phyloP scores from a whole-genome alignment of 2,888 invertebrate genomes.

The Erannis defoliaria region DNA sequence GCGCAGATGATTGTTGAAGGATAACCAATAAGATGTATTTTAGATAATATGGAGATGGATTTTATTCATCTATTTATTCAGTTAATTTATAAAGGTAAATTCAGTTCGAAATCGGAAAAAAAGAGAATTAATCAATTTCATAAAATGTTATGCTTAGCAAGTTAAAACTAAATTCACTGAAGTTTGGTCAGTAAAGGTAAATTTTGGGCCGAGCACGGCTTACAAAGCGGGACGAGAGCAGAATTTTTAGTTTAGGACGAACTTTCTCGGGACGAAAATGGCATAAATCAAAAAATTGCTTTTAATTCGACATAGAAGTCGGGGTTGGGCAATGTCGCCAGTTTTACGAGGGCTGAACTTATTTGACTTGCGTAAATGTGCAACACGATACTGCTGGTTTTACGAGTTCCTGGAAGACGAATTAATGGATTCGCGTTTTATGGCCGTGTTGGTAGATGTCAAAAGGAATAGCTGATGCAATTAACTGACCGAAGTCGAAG shows the following conservation, averaged over 20 bases:
- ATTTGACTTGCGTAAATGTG: conserved; percentile 16
- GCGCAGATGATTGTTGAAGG: not conserved
- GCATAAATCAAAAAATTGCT: too few relatives aligned
- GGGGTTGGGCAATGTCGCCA: conserved; percentile 4
- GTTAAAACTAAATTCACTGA: too few relatives aligned
- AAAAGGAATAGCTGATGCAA: not conserved
- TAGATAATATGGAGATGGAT: not conserved
- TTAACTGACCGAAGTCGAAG: not conserved
- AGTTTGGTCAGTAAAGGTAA: too few relatives aligned
- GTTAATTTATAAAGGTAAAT: too few relatives aligned
- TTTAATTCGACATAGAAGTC: not conserved
- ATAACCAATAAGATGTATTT: not conserved
- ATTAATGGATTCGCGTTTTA: conserved; percentile 27
- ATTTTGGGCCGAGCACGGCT: too few relatives aligned
- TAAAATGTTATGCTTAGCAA: too few relatives aligned
- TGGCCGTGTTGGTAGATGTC: not conserved
- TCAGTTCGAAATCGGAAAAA: too few relatives aligned
- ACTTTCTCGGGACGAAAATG: too few relatives aligned
- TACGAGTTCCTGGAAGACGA: conserved; percentile 18
- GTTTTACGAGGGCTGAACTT: conserved; percentile 18
- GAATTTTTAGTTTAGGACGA: too few relatives aligned
- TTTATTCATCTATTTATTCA: too few relatives aligned
- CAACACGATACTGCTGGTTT: conserved; percentile 13
- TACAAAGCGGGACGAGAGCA: too few relatives aligned
- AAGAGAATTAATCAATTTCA: too few relatives aligned